Evolutionary conservation across 2,888 invertebrate species (phyloP).

Genomic region (Dusona sp.): DNA sequence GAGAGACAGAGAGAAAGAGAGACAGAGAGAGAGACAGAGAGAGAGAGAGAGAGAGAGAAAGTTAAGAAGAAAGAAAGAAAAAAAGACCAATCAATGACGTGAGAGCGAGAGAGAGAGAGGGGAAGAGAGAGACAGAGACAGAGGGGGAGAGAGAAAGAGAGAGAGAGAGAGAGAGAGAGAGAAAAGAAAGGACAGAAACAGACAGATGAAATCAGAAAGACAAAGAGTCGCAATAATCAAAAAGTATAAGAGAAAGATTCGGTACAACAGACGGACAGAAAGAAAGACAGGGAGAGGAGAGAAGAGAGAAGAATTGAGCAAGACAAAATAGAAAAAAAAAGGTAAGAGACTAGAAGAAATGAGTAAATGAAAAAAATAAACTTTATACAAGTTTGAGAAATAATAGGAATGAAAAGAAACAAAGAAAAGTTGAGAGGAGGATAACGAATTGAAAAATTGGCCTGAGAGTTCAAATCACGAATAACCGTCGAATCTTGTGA

Average conservation of each 20-base stretch:
- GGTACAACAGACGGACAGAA: not conserved
- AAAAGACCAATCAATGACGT: too few species aligned
- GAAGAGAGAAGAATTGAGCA: not conserved
- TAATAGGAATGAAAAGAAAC: constrained; percentile 17
- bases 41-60: not conserved
- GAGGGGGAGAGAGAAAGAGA: not conserved
- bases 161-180: constrained; percentile 7
- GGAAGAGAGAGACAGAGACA: not conserved
- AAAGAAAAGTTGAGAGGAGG: constrained; percentile 23
- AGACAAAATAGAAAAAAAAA: constrained; percentile 58
- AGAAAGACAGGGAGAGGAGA: not conserved
- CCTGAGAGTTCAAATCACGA: constrained; percentile 52
- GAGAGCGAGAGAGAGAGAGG: not conserved
- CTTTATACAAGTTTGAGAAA: constrained; percentile 46
- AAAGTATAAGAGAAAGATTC: not conserved
- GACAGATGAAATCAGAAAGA: not conserved
- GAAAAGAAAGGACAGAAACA: constrained; percentile 56
- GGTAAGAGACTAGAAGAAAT: constrained; percentile 3
- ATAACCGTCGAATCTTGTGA: constrained; percentile 36
- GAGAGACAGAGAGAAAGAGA: constrained; percentile 23
- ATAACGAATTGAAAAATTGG: constrained; percentile 37
- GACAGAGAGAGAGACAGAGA: constrained; percentile 2
- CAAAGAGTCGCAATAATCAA: not conserved
- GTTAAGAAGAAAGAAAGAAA: not conserved
- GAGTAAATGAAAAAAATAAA: not conserved